Conservation (phyloP, 2,113 vertebrate species). For the Planiliza haematocheilus region DNA sequence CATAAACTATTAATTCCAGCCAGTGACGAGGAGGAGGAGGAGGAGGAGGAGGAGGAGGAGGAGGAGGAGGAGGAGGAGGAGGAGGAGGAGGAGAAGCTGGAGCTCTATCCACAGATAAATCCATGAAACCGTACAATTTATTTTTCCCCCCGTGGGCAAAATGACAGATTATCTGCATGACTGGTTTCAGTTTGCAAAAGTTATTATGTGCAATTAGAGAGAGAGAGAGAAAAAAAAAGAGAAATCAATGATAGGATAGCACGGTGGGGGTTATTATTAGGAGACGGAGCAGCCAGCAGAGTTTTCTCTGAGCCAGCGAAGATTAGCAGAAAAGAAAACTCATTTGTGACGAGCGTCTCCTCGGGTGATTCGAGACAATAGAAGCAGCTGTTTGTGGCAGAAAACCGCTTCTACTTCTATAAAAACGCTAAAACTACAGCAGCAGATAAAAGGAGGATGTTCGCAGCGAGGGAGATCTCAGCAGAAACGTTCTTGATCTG, state of each 20-base stretch:
- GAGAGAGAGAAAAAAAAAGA: accelerated
- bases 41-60: no score
- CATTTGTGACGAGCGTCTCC: background rate
- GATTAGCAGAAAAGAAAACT: no score
- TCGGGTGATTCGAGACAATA: background rate
- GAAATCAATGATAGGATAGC: background rate
- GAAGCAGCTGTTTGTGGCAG: background rate
- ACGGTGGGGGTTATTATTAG: background rate
- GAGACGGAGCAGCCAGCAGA: background rate
- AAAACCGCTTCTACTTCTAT: no score
- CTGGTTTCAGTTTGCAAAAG: no score
- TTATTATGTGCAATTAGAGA: constrained; percentile 21
- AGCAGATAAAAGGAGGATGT: no score
- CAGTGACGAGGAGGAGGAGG: no score
- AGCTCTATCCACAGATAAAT: background rate
- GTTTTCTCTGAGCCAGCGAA: background rate
- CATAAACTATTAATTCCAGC: constrained; percentile 4
- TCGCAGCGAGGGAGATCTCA: no score
- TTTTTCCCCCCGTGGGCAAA: background rate
- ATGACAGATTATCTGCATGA: constrained; percentile 20
- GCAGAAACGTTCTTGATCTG: background rate
- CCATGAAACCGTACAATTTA: constrained; percentile 18
- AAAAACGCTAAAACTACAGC: no score
- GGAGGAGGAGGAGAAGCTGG: no score
- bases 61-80: no score